Conservation (phyloP, 2,797 vertebrate genomes). For the Delichon dasypus region DNA sequence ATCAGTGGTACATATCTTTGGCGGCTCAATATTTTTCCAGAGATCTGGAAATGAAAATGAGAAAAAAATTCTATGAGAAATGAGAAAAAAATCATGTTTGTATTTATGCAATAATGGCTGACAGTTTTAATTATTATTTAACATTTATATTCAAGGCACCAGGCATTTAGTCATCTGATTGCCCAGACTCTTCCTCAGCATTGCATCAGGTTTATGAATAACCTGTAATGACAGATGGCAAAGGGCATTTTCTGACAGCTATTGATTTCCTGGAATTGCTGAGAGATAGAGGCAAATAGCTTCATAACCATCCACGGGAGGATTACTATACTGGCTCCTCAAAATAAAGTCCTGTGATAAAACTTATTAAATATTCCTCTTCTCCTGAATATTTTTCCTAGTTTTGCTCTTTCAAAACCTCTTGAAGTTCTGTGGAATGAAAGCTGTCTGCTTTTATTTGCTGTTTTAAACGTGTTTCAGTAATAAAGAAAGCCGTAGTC, state of each 20-base stretch:
- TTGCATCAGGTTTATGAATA: constrained; percentile 22
- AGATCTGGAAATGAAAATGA: not conserved
- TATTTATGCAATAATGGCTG: not conserved
- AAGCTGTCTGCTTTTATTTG: not conserved
- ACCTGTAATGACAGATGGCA: constrained; percentile 1
- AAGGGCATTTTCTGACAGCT: not conserved
- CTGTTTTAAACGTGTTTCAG: not conserved
- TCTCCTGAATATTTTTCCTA: not conserved
- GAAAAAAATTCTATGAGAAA: not conserved
- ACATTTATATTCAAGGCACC: not conserved
- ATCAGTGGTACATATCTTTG: not conserved
- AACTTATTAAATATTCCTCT: not conserved
- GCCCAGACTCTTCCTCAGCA: not conserved
- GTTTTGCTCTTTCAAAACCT: not conserved
- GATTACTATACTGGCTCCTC: not conserved
- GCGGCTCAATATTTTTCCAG: constrained; percentile 6
- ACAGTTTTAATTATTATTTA: not conserved
- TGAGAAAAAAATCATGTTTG: not conserved
- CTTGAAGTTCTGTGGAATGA: not conserved
- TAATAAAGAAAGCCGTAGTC: not conserved
- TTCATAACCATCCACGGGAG: not conserved
- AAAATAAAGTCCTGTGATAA: not conserved
- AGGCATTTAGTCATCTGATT: not conserved
- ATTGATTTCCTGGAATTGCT: not conserved
- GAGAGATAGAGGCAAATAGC: not conserved